Percentiles rank a stretch among this genome's conserved stretches.
Conservation (phyloP, 1,140 invertebrate genomes). For the Psix sp. region DNA sequence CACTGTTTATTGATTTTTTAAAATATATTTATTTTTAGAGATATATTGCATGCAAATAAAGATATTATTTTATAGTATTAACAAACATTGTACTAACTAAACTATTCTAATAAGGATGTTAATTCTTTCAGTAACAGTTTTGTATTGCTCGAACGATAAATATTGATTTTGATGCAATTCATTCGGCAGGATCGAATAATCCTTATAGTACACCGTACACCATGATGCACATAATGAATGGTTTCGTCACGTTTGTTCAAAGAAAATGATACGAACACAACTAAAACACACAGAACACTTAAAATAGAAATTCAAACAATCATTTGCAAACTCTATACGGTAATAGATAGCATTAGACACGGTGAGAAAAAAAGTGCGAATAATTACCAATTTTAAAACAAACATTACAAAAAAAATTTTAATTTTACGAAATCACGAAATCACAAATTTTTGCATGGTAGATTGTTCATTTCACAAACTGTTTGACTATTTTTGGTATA, state of each 20-base stretch:
- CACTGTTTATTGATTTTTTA: background rate
- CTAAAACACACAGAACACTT: constrained; percentile 7
- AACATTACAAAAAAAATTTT: too few species aligned
- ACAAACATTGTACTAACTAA: constrained; percentile 15
- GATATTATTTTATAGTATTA: constrained; percentile 29
- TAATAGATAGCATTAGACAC: too few species aligned
- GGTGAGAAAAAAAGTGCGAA: too few species aligned
- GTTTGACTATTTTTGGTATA: too few species aligned
- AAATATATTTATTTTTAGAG: background rate
- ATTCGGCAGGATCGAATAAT: constrained; percentile 28
- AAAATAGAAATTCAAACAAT: constrained; percentile 7
- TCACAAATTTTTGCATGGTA: too few species aligned
- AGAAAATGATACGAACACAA: constrained; percentile 36
- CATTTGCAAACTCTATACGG: too few species aligned
- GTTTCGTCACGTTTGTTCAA: constrained; percentile 38
- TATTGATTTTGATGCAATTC: constrained; percentile 34
- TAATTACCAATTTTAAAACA: too few species aligned
- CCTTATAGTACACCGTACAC: constrained; percentile 15
- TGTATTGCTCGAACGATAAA: constrained; percentile 35
- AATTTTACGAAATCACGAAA: too few species aligned
- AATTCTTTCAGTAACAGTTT: constrained; percentile 28
- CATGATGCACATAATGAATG: constrained; percentile 34
- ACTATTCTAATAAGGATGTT: constrained; percentile 28
- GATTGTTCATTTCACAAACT: too few species aligned
- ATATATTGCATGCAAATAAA: constrained; percentile 21